Evolutionary conservation across 2,797 vertebrate genomes (phyloP).

Genomic region (Acanthornis magna): DNA sequence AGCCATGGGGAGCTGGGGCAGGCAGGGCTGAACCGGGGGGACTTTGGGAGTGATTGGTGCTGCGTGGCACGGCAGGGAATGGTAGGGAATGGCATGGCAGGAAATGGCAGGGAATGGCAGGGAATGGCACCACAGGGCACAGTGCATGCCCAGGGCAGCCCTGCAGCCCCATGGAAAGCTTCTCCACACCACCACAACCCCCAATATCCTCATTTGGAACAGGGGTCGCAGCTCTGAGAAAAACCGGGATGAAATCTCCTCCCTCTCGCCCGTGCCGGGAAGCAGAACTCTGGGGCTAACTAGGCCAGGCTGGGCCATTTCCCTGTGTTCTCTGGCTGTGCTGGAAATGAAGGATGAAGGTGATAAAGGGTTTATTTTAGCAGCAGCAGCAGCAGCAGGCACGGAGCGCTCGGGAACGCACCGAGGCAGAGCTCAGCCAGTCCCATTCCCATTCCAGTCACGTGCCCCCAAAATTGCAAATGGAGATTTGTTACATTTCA

Average conservation of each 20-base stretch:
- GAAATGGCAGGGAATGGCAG: neutral
- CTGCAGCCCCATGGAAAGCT: neutral
- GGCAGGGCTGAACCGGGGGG: neutral
- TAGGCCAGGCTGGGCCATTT: neutral
- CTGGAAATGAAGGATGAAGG: slow-evolving; percentile 25
- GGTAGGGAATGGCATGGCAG: too few species aligned
- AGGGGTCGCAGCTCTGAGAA: neutral
- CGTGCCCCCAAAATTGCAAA: slow-evolving; percentile 32
- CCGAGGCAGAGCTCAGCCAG: neutral
- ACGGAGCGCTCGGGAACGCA: neutral
- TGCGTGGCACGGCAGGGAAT: too few species aligned
- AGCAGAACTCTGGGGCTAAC: neutral
- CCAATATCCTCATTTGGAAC: rapidly evolving
- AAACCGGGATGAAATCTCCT: neutral
- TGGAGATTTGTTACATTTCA: slow-evolving; percentile 34
- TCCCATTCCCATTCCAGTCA: neutral
- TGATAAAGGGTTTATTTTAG: slow-evolving; percentile 10
- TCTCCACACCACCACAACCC: rapidly evolving
- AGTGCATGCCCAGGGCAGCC: neutral
- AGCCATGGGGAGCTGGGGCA: rapidly evolving
- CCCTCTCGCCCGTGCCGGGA: rapidly evolving
- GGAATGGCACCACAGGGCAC: rapidly evolving
- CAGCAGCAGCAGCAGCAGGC: slow-evolving; percentile 3
- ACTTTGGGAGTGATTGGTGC: too few species aligned
- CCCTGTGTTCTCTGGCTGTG: neutral